Conservation (phyloP, 1,140 invertebrate species). For the Trypoxylus dichotomus region DNA sequence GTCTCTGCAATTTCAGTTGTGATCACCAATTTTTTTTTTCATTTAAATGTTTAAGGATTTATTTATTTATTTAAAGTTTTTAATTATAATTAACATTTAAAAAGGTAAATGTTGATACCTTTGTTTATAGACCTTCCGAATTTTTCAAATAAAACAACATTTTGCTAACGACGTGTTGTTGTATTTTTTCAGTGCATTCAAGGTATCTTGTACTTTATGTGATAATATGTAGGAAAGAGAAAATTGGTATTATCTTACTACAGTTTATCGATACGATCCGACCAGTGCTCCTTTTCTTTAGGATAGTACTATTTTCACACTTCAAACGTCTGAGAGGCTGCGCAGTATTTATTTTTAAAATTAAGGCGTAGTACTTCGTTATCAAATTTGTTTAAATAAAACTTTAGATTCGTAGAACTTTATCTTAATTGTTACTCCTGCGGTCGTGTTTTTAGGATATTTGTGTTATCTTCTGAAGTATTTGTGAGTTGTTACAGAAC, state of each 20-base stretch:
- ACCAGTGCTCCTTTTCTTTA: too few relatives aligned
- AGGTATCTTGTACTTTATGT: conserved; percentile 38
- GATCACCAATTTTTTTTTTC: conserved; percentile 1
- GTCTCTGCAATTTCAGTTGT: conserved; percentile 17
- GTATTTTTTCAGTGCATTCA: conserved; percentile 21
- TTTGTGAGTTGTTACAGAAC: too few relatives aligned
- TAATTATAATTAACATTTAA: conserved; percentile 6
- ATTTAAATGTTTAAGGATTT: conserved; percentile 11
- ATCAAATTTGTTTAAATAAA: too few relatives aligned
- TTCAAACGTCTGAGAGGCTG: neutral
- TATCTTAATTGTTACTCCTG: too few relatives aligned
- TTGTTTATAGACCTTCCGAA: neutral
- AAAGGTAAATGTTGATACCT: neutral
- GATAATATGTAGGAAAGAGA: conserved; percentile 27
- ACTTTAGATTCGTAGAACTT: too few relatives aligned
- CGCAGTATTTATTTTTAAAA: neutral
- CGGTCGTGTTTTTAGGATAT: too few relatives aligned
- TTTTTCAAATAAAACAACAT: conserved; percentile 11
- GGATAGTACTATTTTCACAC: too few relatives aligned
- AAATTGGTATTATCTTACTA: neutral
- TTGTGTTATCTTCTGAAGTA: too few relatives aligned
- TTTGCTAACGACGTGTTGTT: neutral
- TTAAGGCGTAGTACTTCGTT: neutral
- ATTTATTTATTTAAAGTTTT: conserved; percentile 27
- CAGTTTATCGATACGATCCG: neutral